phyloP scores from a whole-genome alignment of 2,797 vertebrate species.

The Chrysocyon brachyurus region DNA sequence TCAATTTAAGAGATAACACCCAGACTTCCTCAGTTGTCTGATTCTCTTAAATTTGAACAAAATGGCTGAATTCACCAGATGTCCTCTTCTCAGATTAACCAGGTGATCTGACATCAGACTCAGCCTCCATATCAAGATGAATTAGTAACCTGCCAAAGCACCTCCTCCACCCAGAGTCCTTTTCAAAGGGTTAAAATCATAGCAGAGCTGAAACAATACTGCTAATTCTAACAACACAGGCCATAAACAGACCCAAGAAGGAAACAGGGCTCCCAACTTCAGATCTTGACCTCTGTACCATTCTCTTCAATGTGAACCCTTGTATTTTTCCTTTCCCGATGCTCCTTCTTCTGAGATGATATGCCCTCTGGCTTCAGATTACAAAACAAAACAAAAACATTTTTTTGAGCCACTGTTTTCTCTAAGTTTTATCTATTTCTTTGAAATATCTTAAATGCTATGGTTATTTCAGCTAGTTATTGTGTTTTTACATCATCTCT shows the following conservation, averaged over 20 bases:
- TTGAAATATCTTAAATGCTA: constrained; percentile 75
- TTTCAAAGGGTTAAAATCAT: neutral
- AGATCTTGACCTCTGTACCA: neutral
- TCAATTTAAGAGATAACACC: neutral
- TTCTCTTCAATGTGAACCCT: neutral
- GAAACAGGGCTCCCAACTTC: neutral
- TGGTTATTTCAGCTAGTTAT: constrained; percentile 79
- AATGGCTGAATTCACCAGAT: neutral
- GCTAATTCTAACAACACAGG: neutral
- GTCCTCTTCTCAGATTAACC: neutral
- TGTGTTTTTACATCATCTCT: constrained; percentile 86
- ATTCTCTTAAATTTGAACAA: constrained; percentile 28
- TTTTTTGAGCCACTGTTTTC: constrained; percentile 54
- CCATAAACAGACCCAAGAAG: neutral
- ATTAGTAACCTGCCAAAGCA: neutral
- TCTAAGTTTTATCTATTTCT: constrained; percentile 70
- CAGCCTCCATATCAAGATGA: neutral
- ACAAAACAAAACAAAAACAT: neutral
- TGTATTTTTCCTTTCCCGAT: constrained; percentile 47
- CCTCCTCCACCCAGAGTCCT: neutral
- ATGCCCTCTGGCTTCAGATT: constrained; percentile 71
- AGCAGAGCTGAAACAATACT: neutral
- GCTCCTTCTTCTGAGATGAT: constrained; percentile 57
- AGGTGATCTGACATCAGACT: neutral
- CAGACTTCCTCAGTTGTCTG: neutral